Evolutionary conservation across 2,888 invertebrate genomes (phyloP), one percentile per base, ranked within the genome.

Genomic region (Caradrina kadenii): DNA sequence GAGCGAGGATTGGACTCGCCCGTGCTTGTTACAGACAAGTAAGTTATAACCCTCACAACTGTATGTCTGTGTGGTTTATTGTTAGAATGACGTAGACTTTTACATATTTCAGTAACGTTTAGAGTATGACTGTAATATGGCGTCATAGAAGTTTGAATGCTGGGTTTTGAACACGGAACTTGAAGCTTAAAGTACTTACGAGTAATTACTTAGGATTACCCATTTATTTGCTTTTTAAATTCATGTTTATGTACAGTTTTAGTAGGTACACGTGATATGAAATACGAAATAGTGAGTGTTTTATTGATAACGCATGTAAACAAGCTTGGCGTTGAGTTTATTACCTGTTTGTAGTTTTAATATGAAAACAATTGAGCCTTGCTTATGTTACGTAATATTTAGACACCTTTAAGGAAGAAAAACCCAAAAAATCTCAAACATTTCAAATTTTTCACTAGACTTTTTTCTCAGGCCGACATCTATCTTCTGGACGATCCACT

Each of bases 401-500:
- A 42, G 15, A 15, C 6, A 45, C 17, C 0, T 45, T 17, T 45
- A 4, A 17, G 3, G 17, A 45, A 17, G 45, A 6, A 2, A 45
- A 4, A 17, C 45, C 3, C 17, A 45, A 15, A 45, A 17, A 45
- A 42, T 8, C 0, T 15, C 1, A 17, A 45, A 5, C 45, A n/a
- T 39, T 22, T 26, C 11, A 39, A 13, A 39, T 11, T 39, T 0
- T 39, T 39, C 1, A 17, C 0, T 35, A 5, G 6, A n/a, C n/a
- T 45, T 2, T 48, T 53, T 49, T 1, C 21, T 48, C 85, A 96
- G 96, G 97, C 97, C 0, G 97, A 97, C 87, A 96, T 98, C 50
- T 98, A 97, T 87, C 93, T 98, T 1, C 91, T 98, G 79, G 98
- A 98, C 86, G 98, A 98, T 89, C 98, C 98, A 2, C 92, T 98